Conservation (phyloP, 2,888 invertebrate species). For the Agriopis marginaria region DNA sequence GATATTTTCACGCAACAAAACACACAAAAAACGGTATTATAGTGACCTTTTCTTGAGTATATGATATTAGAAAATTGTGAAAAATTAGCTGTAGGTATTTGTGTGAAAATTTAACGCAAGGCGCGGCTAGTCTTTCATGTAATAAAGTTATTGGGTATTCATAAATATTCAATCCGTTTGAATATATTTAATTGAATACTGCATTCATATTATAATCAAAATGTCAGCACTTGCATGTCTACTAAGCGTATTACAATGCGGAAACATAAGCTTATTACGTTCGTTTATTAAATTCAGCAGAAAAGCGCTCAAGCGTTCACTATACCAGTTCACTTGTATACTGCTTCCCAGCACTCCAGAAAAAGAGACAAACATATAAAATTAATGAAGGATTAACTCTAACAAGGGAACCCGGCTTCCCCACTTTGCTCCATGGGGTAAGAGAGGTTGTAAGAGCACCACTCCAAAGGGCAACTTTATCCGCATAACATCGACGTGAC, state of each 20-base stretch:
- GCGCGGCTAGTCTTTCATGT: too few relatives aligned
- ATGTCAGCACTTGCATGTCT: neutral
- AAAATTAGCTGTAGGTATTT: too few relatives aligned
- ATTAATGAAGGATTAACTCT: constrained; percentile 21
- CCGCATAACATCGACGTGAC: constrained; percentile 30
- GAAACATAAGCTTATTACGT: neutral
- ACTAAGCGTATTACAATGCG: neutral
- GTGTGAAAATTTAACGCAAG: too few relatives aligned
- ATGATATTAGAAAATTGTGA: too few relatives aligned
- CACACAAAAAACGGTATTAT: too few relatives aligned
- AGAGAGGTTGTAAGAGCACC: constrained; percentile 24
- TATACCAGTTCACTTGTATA: neutral
- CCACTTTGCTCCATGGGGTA: constrained; percentile 20
- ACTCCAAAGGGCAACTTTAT: constrained; percentile 32
- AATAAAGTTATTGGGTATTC: neutral
- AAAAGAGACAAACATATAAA: constrained; percentile 23
- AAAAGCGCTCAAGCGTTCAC: neutral
- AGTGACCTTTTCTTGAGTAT: too few relatives aligned
- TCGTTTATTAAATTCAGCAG: neutral
- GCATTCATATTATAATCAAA: neutral
- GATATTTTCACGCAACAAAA: too few relatives aligned
- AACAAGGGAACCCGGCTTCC: constrained; percentile 18
- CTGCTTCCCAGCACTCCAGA: neutral
- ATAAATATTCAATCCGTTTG: too few relatives aligned
- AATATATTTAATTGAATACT: neutral